Conservation (phyloP, 2,113 vertebrate genomes). For the Rhinogobius similis region DNA sequence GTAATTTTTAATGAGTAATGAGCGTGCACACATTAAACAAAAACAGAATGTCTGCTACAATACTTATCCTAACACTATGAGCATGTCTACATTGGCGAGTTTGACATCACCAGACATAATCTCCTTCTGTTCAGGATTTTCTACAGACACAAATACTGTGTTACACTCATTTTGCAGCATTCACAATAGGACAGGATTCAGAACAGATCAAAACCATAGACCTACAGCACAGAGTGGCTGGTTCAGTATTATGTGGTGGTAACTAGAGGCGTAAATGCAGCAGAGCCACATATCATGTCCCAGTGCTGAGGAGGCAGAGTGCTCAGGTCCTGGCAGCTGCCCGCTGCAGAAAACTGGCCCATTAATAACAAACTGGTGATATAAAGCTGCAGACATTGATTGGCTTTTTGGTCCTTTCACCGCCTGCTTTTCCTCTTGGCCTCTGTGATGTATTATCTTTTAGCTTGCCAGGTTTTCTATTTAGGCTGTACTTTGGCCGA, state of each 20-base stretch:
- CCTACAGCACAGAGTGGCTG: slow-evolving; percentile 1
- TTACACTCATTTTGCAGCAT: background rate
- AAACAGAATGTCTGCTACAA: background rate
- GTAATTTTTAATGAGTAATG: background rate
- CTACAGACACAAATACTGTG: background rate
- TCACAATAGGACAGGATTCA: background rate
- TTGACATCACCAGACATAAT: background rate
- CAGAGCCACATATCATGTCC: slow-evolving; percentile 54
- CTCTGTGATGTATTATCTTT: slow-evolving; percentile 32
- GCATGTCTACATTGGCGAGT: background rate
- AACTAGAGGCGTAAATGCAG: slow-evolving; percentile 11
- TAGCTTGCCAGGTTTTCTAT: slow-evolving; percentile 15
- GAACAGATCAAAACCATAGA: background rate
- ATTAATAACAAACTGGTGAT: slow-evolving; percentile 68
- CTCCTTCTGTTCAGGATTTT: background rate
- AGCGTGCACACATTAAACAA: background rate
- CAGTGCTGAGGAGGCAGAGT: slow-evolving; percentile 56
- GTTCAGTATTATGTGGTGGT: slow-evolving; percentile 5
- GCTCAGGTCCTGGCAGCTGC: slow-evolving; percentile 52
- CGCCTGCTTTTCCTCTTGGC: slow-evolving; percentile 31
- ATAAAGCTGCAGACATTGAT: slow-evolving; percentile 48
- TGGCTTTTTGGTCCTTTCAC: slow-evolving; percentile 45
- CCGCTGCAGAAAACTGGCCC: slow-evolving; percentile 61
- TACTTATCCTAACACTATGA: background rate
- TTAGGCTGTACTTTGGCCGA: slow-evolving; percentile 10